Percentiles rank a stretch among this genome's conserved stretches.
These are phyloP conservation scores for Clunio marinus DNA, from an alignment of 2,888 invertebrate species.

Conservation along the genomic window DNA sequence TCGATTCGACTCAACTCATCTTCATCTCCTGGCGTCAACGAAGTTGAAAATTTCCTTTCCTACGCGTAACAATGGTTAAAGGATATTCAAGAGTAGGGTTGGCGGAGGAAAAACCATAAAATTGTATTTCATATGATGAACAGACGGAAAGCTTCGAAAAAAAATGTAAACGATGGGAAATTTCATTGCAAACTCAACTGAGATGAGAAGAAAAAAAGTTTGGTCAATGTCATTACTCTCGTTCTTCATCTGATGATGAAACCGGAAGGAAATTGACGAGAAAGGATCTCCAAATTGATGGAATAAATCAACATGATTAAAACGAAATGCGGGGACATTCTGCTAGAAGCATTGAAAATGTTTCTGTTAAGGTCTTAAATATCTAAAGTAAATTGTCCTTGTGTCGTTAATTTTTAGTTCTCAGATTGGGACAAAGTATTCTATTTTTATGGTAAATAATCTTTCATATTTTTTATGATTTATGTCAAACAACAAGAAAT, in stretches of 20 bases:
- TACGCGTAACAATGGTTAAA: neutral
- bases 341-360: slow-evolving; percentile 2
- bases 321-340: slow-evolving; percentile 5
- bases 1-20: neutral
- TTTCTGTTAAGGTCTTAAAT: neutral
- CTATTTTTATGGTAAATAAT: neutral
- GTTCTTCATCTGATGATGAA: neutral
- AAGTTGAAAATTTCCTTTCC: neutral
- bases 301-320: slow-evolving; percentile 36
- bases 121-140: neutral
- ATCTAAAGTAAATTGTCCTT: neutral
- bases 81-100: too few species aligned
- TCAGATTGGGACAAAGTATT: too few species aligned
- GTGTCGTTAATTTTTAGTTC: slow-evolving; percentile 9
- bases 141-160: neutral
- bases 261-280: slow-evolving; percentile 21
- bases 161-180: slow-evolving; percentile 11
- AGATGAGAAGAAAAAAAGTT: neutral
- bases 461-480: slow-evolving; percentile 4
- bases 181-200: slow-evolving; percentile 6
- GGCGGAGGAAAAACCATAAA: neutral
- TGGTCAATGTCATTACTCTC: neutral
- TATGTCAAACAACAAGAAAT: neutral
- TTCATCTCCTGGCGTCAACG: neutral
- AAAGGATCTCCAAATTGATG: slow-evolving; percentile 34